Evolutionary conservation across 2,888 invertebrate genomes (phyloP).

Genomic region (Hirudinaria manillensis): DNA sequence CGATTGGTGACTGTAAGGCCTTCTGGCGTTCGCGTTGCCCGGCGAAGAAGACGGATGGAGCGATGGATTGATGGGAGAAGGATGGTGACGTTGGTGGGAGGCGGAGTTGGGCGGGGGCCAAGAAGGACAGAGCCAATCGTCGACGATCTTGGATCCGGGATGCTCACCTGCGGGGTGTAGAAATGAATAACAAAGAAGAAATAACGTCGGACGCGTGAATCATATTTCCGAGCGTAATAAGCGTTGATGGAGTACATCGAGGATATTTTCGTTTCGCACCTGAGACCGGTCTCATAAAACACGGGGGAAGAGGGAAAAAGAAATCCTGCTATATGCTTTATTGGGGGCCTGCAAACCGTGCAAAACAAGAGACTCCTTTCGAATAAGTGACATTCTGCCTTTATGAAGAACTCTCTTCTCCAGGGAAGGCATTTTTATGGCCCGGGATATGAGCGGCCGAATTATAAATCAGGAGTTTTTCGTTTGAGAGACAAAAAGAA

Average conservation of each 20-base stretch:
- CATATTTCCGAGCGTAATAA: neutral
- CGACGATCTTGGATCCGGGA: neutral
- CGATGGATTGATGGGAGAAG: conserved; percentile 2
- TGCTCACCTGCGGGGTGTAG: conserved; percentile 1
- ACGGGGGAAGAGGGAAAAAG: too few species aligned
- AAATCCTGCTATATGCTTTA: conserved; percentile 18
- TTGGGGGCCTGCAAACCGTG: neutral
- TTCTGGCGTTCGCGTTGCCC: conserved; percentile 1
- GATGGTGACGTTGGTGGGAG: conserved; percentile 3
- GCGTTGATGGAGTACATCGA: neutral
- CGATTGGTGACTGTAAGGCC: conserved; percentile 4
- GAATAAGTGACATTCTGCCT: too few species aligned
- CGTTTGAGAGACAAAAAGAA: too few species aligned
- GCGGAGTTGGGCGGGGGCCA: neutral
- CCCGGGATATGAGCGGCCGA: too few species aligned
- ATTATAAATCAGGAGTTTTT: too few species aligned
- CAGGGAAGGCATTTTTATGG: too few species aligned
- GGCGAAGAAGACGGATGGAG: neutral
- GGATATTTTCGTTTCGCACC: neutral
- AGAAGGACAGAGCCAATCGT: conserved; percentile 10
- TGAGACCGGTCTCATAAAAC: neutral
- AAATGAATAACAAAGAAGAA: neutral
- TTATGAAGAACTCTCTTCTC: too few species aligned
- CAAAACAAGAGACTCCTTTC: too few species aligned
- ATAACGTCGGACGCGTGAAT: neutral